phyloP scores from a whole-genome alignment of 2,113 vertebrate species.

The Carassius auratus region DNA sequence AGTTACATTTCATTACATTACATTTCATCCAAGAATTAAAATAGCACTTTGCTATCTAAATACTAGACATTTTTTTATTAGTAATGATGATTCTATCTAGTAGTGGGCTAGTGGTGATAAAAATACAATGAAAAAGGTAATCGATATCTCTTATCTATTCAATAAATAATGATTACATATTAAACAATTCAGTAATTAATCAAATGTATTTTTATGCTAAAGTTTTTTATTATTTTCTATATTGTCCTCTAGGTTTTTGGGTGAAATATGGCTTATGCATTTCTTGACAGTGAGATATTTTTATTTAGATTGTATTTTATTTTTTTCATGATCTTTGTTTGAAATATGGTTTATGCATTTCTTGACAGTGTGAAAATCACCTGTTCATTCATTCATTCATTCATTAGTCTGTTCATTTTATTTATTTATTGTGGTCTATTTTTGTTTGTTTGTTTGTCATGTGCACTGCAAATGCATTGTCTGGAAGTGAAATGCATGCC shows the following conservation, averaged over 20 bases:
- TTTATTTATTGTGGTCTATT: neutral
- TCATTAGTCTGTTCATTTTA: too few relatives aligned
- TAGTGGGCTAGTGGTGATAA: neutral
- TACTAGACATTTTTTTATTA: neutral
- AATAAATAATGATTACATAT: neutral
- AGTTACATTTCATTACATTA: too few relatives aligned
- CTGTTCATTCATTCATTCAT: too few relatives aligned
- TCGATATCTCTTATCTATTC: neutral
- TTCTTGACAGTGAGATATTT: neutral
- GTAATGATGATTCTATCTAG: neutral
- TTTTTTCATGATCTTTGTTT: too few relatives aligned
- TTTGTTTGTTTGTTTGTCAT: neutral
- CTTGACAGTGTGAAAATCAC: neutral
- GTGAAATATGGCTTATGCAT: neutral
- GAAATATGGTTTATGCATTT: neutral
- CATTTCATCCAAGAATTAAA: neutral
- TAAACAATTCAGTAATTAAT: neutral
- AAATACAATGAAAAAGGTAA: neutral
- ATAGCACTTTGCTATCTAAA: neutral
- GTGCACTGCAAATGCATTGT: neutral
- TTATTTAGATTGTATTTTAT: too few relatives aligned
- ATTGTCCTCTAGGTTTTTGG: neutral
- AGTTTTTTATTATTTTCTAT: neutral
- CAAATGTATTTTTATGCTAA: neutral
- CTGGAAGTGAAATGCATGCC: neutral